These are phyloP conservation scores for Agriotes lineatus DNA, from an alignment of 2,888 invertebrate genomes.

Conservation along the genomic window DNA sequence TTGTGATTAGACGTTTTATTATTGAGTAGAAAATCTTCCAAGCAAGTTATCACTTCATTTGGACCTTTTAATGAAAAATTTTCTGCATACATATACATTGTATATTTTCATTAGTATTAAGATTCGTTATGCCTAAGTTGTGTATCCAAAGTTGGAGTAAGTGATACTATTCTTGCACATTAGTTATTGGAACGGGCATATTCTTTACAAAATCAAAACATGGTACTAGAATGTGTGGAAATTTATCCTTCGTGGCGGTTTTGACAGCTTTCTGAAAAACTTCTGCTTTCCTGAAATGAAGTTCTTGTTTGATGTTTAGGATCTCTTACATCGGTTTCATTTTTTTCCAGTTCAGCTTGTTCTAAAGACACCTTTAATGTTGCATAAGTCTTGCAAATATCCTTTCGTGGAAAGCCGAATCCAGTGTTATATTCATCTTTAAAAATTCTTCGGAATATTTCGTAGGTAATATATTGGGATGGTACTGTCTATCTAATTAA, in stretches of 20 bases:
- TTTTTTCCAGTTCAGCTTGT: too few species aligned
- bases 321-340: not conserved
- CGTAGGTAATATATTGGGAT: too few species aligned
- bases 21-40: not conserved
- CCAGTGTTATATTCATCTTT: too few species aligned
- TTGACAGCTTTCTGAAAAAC: conserved; percentile 1
- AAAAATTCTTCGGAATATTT: too few species aligned
- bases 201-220: conserved; percentile 24
- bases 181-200: conserved; percentile 10
- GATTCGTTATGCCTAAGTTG: not conserved
- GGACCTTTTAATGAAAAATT: conserved; percentile 12
- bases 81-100: conserved; percentile 4
- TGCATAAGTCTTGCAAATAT: too few species aligned
- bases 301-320: not conserved
- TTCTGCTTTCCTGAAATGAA: too few species aligned
- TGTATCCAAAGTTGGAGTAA: not conserved
- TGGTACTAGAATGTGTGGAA: not conserved
- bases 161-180: not conserved
- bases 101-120: not conserved
- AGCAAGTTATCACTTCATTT: not conserved
- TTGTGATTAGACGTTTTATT: not conserved
- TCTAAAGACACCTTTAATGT: too few species aligned
- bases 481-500: too few species aligned
- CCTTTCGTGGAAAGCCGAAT: too few species aligned
- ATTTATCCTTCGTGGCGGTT: not conserved